Evolutionary conservation across 2,888 invertebrate species (phyloP).

Genomic region (Sepiola atlantica): DNA sequence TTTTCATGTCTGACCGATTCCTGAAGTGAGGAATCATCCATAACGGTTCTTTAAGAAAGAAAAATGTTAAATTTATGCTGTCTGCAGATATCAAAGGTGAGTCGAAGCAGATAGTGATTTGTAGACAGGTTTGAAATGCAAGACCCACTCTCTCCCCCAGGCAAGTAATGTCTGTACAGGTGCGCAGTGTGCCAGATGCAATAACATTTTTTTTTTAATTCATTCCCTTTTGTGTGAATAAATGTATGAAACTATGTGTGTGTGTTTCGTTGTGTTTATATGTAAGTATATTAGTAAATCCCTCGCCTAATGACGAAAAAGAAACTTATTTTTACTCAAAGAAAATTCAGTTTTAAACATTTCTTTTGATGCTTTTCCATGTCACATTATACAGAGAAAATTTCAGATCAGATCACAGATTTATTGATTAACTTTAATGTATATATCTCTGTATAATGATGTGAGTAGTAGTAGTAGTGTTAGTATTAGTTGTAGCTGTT

Average conservation of each 20-base stretch:
- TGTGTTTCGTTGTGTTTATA: no score
- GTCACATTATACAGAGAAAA: background rate
- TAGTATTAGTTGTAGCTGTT: background rate
- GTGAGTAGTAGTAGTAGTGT: background rate
- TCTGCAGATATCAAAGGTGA: no score
- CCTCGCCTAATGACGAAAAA: background rate
- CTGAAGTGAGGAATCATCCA: background rate
- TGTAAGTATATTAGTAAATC: background rate
- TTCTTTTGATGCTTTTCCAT: no score
- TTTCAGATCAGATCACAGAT: background rate
- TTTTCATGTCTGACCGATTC: background rate
- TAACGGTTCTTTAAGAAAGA: background rate
- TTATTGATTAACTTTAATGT: background rate
- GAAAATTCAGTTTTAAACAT: background rate
- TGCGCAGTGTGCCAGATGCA: no score
- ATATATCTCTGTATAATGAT: background rate
- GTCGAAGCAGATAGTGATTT: no score
- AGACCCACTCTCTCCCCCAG: no score
- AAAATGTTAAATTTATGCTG: background rate
- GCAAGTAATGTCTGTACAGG: no score
- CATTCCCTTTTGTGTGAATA: background rate
- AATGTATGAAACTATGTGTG: no score
- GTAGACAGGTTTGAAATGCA: no score
- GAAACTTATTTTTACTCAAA: background rate
- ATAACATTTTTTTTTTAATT: no score